Conservation (phyloP, 2,888 invertebrate genomes). For the Colletes collaris region DNA sequence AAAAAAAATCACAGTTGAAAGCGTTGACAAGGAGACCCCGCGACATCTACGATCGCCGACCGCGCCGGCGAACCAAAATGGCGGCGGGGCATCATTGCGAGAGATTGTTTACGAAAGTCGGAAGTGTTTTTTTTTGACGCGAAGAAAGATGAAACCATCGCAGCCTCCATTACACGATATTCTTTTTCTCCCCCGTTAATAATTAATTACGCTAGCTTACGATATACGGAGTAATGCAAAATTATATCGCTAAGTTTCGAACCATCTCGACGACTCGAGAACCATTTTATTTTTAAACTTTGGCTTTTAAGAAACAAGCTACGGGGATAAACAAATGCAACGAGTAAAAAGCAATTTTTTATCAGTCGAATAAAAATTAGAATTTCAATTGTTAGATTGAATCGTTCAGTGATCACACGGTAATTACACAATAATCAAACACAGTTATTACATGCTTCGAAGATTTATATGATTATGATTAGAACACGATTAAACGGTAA, state of each 20-base stretch:
- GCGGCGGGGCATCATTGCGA: background rate
- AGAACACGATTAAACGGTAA: too few relatives aligned
- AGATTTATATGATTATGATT: too few relatives aligned
- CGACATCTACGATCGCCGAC: too few relatives aligned
- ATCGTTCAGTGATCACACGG: too few relatives aligned
- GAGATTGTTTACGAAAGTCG: slow-evolving; percentile 40
- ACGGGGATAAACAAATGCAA: too few relatives aligned
- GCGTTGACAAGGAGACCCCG: slow-evolving; percentile 27
- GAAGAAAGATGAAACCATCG: slow-evolving; percentile 18
- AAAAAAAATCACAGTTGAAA: slow-evolving; percentile 62
- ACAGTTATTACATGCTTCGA: too few relatives aligned
- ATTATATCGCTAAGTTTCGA: slow-evolving; percentile 32
- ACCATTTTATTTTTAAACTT: background rate
- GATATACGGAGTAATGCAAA: slow-evolving; percentile 50
- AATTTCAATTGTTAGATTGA: too few relatives aligned
- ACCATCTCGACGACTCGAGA: slow-evolving; percentile 32
- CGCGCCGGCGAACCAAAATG: background rate
- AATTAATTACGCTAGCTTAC: slow-evolving; percentile 43
- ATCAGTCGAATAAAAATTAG: too few relatives aligned
- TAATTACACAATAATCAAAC: too few relatives aligned
- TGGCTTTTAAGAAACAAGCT: too few relatives aligned
- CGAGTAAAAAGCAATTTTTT: too few relatives aligned
- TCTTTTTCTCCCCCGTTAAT: background rate
- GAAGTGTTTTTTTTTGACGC: slow-evolving; percentile 17
- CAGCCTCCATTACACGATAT: slow-evolving; percentile 25